Base-by-base conservation (phyloP, 1,140 invertebrate genomes). In the Drosophila athabasca region DNA sequence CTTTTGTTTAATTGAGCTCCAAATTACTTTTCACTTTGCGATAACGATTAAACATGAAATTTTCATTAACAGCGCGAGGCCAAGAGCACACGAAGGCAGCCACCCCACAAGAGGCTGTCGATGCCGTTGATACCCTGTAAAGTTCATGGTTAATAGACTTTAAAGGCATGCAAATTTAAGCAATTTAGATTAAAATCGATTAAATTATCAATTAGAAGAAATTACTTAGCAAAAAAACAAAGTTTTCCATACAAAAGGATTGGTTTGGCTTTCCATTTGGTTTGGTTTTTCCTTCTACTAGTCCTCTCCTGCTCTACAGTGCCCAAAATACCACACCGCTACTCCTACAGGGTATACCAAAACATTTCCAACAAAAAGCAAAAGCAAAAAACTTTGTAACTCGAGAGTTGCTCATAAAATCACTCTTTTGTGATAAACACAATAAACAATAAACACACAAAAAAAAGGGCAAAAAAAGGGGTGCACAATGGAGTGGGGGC, bases 1-100 rank as follows among this genome's bases (percentile, higher is more conserved):
- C 11, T 72, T 68, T 46, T 46, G 57, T 53, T 85, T 84, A 84
- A 83, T 84, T 83, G 71, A 65, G 66, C 80, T 41, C 46, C 74
- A 76, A 84, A 80, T 72, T 68, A 54, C 77, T 70, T 84, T 85
- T 84, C 83, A 80, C 81, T 84, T 80, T 81, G 70, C 72, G 58
- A 64, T 60, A 69, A 64, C 50, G 68, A 52, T 51, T 65, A 58
- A 55, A 68, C 51, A 29, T 45, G 15, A 79, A 84, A 77, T 66
- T 80, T 85, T 84, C 76, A 85, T 81, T 84, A 77, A 80, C 49
- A 49, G 7, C 35, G 19, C 22, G 29, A 26, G 26, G 13, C 19
- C 39, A 7, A 15, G 31, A 68, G 3, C 35, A 49, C 49, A 60
- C 17, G 44, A 64, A 48, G 24, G 19, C 4, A 17, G 19, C 4